Percentiles rank a stretch among this genome's conserved stretches.
Evolutionary conservation across 1,140 invertebrate species (phyloP).

Genomic region (Carposina sasakii): DNA sequence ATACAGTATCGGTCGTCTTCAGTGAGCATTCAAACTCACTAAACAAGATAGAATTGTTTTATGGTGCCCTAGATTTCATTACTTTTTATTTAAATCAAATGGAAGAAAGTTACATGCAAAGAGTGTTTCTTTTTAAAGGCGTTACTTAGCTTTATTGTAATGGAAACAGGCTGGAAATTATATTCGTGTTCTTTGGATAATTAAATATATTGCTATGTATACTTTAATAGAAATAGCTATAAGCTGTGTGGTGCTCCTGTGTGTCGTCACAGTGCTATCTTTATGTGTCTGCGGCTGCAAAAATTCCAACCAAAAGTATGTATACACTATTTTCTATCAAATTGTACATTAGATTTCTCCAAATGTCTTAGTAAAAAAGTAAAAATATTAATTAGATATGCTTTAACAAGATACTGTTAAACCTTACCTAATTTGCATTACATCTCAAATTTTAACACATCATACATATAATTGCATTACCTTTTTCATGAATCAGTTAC

Average conservation of each 20-base stretch:
- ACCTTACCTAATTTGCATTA: no score
- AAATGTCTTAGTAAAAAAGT: no score
- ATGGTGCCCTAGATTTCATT: slow-evolving; percentile 56
- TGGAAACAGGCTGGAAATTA: slow-evolving; percentile 45
- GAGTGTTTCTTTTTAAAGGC: slow-evolving; percentile 45
- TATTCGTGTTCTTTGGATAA: slow-evolving; percentile 16
- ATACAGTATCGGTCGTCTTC: no score
- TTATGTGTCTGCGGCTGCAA: slow-evolving; percentile 68
- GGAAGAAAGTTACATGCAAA: slow-evolving; percentile 56
- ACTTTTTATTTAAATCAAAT: slow-evolving; percentile 55
- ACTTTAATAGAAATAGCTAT: slow-evolving; percentile 59
- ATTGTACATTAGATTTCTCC: no score
- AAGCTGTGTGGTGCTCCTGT: slow-evolving; percentile 55
- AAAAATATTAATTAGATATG: no score
- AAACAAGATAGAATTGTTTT: no score
- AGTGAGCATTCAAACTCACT: no score
- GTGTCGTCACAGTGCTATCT: slow-evolving; percentile 53
- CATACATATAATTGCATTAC: no score
- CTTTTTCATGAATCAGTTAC: no score
- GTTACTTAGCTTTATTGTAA: slow-evolving; percentile 48
- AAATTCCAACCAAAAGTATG: slow-evolving; percentile 70
- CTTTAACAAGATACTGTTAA: no score
- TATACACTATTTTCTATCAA: no score
- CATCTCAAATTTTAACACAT: no score
- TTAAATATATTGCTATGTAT: slow-evolving; percentile 58